A percentile compares a stretch with the other conserved stretches of the same genome.
These are phyloP conservation scores for Tetragnatha montana DNA, from an alignment of 2,888 invertebrate species.

Conservation along the genomic window DNA sequence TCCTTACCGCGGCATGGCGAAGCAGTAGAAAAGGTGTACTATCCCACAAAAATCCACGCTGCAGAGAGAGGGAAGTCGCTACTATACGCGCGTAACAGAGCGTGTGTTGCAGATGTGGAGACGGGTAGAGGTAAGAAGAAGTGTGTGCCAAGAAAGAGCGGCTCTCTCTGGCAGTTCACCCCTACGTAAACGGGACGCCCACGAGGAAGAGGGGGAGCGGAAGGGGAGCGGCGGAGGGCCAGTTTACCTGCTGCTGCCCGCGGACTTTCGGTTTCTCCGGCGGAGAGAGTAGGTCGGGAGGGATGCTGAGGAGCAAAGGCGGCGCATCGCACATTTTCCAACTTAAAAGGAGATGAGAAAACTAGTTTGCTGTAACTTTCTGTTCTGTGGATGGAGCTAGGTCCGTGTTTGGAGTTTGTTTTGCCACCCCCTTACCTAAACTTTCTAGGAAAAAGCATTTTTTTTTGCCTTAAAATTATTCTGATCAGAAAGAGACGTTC, in stretches of 20 bases:
- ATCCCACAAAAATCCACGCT: no score
- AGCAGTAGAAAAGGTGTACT: no score
- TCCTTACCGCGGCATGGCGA: no score
- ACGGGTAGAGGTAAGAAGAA: constrained; percentile 46
- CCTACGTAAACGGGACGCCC: constrained; percentile 51
- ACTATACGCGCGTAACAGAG: constrained; percentile 10
- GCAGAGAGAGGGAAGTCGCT: neutral
- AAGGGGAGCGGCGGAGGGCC: neutral
- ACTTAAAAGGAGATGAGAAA: no score
- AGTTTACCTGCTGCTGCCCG: neutral
- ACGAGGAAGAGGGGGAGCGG: constrained; percentile 14
- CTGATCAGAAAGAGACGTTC: no score
- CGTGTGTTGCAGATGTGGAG: constrained; percentile 45
- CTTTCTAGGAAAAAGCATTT: no score
- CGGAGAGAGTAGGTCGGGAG: neutral
- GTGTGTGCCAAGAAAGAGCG: constrained; percentile 61
- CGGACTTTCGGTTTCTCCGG: neutral
- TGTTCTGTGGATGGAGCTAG: no score
- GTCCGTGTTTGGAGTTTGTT: no score
- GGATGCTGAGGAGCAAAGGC: neutral
- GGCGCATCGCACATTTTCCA: neutral
- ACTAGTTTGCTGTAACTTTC: no score
- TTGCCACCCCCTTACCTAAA: neutral
- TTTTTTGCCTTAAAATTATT: no score
- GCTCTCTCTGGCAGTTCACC: constrained; percentile 25